Evolutionary conservation across 2,113 vertebrate species (phyloP).

Genomic region (Perognathus longimembris): DNA sequence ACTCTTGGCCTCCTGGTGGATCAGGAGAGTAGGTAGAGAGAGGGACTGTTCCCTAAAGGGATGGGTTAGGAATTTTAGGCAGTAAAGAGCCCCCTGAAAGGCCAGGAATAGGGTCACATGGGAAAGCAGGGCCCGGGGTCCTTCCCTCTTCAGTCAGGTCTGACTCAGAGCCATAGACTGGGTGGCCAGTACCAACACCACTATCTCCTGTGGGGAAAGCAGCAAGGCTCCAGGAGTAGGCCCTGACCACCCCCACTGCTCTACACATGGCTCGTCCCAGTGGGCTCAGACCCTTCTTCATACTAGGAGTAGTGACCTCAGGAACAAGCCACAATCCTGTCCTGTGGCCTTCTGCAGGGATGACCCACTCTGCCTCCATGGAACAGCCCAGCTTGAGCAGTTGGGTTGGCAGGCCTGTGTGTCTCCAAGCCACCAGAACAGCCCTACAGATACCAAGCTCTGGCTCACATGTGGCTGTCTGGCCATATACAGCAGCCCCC

Average conservation of each 20-base stretch:
- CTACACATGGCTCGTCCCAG: not conserved
- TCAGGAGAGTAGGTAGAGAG: not conserved
- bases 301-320: not conserved
- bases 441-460: not conserved
- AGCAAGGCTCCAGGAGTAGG: not conserved
- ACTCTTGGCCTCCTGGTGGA: conserved; percentile 55
- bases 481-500: no score
- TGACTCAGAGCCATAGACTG: not conserved
- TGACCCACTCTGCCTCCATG: not conserved
- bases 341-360: not conserved
- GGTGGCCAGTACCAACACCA: not conserved
- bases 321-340: not conserved
- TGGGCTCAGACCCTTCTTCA: not conserved
- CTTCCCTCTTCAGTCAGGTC: no score
- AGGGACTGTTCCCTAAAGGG: not conserved
- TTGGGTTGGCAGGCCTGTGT: not conserved
- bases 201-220: not conserved
- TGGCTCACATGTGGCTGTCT: not conserved
- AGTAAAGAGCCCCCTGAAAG: not conserved
- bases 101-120: not conserved
- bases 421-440: not conserved
- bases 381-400: not conserved
- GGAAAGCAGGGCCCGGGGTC: not conserved
- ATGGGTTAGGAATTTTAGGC: not conserved
- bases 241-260: not conserved